Base-by-base conservation (phyloP, 2,113 vertebrate species). In the Taurulus bubalis region DNA sequence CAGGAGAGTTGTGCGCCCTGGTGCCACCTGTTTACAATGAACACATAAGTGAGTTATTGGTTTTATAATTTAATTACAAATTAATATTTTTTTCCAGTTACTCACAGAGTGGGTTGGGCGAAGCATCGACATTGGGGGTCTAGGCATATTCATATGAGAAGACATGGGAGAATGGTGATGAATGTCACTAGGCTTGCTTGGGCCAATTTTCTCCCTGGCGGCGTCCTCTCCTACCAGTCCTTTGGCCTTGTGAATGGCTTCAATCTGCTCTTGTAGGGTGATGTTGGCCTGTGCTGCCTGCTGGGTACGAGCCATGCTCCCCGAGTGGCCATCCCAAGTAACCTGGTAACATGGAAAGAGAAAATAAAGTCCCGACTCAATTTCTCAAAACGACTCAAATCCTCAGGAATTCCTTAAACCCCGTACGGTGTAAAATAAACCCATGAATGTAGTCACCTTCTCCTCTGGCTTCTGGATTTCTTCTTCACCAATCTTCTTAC, bases 401-500 rank as follows among this genome's bases (percentile, higher is more conserved):
- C n/a, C 16, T 42, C 20, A 24, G 63, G 6, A 28, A 36, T n/a
- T n/a, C 0, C n/a, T 36, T 40, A 15, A 32, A 62, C 4, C 8
- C 10, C 1, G 51, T 24, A 51, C 22, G 6, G 28, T 53, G 32
- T 28, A 1, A 51, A n/a, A 47, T 16, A 58, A 83, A 42, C 6
- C 12, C 8, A 38, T 15, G 26, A n/a, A 7, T 42, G 18, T 8
- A 28, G 91, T 83, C 86, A 99, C 98, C 97, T 99, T 99, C 85
- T 99, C 98, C 79, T 99, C 98, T 3, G 98, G 98, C 86, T 99
- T 99, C 94, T 99, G 98, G 90, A 99, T 99, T 93, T 99, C 98
- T 82, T 99, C 98, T 89, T 99, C 98, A 2, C 98, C 98, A 0
- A 99, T 99, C 96, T 99, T 99, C 89, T 99, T 99, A 88, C 98